A percentile compares a stretch with the other conserved stretches of the same genome.
Conservation (phyloP, 2,113 vertebrate species). For the Etia nguti region DNA sequence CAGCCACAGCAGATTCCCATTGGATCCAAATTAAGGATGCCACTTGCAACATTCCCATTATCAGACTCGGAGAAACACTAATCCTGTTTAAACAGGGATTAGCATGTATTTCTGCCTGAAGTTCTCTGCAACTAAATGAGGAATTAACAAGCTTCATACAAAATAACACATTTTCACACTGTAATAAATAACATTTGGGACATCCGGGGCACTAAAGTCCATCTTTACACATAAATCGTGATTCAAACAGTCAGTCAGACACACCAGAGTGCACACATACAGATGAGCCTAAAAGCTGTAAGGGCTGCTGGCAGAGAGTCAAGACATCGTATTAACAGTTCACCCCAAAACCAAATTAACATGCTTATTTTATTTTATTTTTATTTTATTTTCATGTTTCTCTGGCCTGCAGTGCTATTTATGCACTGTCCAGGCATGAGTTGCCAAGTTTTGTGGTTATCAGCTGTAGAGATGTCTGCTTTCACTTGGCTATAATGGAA, state of each 20-base stretch:
- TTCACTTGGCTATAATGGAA: background rate
- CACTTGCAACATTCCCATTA: background rate
- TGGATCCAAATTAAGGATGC: background rate
- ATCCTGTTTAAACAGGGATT: conserved; percentile 28
- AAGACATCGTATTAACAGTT: background rate
- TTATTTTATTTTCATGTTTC: background rate
- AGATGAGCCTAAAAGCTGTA: background rate
- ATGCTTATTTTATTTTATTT: background rate
- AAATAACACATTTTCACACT: background rate
- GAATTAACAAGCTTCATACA: background rate
- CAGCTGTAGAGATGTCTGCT: background rate
- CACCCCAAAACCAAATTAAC: background rate
- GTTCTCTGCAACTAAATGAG: background rate
- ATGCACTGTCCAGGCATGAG: background rate
- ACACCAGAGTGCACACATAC: background rate
- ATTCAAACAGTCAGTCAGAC: background rate
- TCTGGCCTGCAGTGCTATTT: background rate
- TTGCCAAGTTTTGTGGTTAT: background rate
- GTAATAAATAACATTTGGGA: background rate
- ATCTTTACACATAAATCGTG: background rate
- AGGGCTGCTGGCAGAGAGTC: background rate
- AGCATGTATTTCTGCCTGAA: background rate
- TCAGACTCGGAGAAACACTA: background rate
- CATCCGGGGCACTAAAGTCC: background rate
- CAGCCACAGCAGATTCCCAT: background rate